Evolutionary conservation across 1,140 invertebrate species (phyloP).

Genomic region (Vanessa atalanta): DNA sequence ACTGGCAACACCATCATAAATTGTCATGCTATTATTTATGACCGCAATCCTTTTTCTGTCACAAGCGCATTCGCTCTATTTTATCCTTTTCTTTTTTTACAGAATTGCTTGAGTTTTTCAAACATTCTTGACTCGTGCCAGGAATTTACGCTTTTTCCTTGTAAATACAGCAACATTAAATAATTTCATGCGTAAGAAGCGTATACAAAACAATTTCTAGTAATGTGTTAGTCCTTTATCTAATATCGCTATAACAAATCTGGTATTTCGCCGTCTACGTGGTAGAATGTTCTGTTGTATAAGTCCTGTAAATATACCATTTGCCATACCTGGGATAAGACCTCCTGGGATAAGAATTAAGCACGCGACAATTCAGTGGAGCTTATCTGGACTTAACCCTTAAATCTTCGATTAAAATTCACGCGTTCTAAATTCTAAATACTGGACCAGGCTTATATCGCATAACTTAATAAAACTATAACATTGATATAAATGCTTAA

Average conservation of each 20-base stretch:
- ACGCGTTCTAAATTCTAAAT: no score
- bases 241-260: constrained; percentile 10
- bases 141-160: constrained; percentile 54
- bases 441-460: no score
- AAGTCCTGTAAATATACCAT: no score
- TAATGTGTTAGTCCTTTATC: constrained; percentile 3
- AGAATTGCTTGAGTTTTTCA: constrained; percentile 41
- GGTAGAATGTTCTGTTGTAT: neutral
- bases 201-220: constrained; percentile 34
- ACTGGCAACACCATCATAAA: neutral
- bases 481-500: no score
- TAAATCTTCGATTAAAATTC: no score
- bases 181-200: constrained; percentile 31
- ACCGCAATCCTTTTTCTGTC: constrained; percentile 11
- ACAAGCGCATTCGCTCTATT: constrained; percentile 17
- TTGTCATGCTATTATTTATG: constrained; percentile 10
- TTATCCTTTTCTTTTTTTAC: constrained; percentile 1
- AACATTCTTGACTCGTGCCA: constrained; percentile 67
- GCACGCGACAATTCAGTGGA: no score
- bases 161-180: constrained; percentile 31
- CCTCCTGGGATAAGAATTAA: no score
- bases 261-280: constrained; percentile 17
- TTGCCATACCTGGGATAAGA: no score
- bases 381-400: no score
- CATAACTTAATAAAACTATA: no score